Evolutionary conservation across 2,113 vertebrate genomes (phyloP), one percentile per base, ranked within the genome.

Genomic region (Eudyptes chrysolophus): DNA sequence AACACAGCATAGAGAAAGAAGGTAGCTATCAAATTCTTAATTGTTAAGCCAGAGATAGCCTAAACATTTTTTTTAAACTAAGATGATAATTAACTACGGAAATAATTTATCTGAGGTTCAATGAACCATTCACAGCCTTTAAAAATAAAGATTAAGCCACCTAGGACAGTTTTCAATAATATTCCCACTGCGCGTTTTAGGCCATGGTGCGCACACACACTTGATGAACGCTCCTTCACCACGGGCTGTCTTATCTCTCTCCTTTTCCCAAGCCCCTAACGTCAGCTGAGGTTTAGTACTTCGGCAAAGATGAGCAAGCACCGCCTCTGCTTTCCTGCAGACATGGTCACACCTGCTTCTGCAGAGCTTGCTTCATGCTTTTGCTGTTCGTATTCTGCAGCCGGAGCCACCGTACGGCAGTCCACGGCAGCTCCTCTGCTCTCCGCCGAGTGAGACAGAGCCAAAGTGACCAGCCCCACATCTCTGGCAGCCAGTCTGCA

Each of bases 401-500:
- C 19, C 46, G 36, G 54, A 25, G 68, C 17, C 54, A 52, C 25
- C 0, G 1, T 11, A 12, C 0, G 2, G 8, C 24, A n/a, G 40
- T 11, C 38, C 32, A 2, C 4, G 1, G 54, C 2, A 1, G 22
- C 13, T 42, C 34, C 19, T 7, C 14, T 13, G 46, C 84, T 61
- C 9, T 52, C 12, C 0, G 0, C 2, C 1, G 6, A 21, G 48
- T 11, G 17, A 32, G 81, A 11, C 11, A 24, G 52, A 44, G 85
- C 64, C 5, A 1, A 10, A n/a, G 77, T 7, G 80, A 26, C 42
- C 80, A 16, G 60, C 54, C 5, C 86, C 7, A 3, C 16, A 1
- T 3, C 52, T 3, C 80, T 57, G 54, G 54, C 68, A 93, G 34
- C 32, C 57, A 14, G 2, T 0, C 9, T 26, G 54, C 32, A 4